phyloP scores from a whole-genome alignment of 30 jellyfish, hydroid and myxozoan species.

The Turritopsis rubra region DNA sequence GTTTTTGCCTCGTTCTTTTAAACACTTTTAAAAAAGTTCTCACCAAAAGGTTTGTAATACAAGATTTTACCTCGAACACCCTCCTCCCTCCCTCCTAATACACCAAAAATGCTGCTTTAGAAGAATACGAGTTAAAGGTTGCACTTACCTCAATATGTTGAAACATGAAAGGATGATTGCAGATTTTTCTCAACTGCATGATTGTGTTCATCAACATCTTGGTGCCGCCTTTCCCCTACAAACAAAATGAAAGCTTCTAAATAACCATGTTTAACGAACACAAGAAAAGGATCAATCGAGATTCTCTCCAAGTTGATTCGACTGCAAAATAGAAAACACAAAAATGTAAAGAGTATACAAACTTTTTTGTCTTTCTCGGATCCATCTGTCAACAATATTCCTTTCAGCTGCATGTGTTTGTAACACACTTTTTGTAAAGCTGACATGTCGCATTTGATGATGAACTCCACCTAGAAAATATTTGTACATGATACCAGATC shows the following conservation, averaged over 20 bases:
- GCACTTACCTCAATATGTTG: constrained; percentile 91
- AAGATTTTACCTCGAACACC: too few relatives aligned
- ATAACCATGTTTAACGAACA: too few relatives aligned
- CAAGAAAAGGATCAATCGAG: too few relatives aligned
- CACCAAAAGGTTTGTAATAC: too few relatives aligned
- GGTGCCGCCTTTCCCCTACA: constrained; percentile 91
- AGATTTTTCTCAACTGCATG: constrained; percentile 97
- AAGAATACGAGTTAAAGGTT: too few relatives aligned
- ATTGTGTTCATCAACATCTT: constrained; percentile 94
- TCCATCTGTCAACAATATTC: constrained; percentile 93
- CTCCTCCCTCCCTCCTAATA: too few relatives aligned
- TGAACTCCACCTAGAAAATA: constrained; percentile 78
- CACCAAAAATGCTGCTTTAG: too few relatives aligned
- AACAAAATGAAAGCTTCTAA: too few relatives aligned
- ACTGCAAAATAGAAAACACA: background rate
- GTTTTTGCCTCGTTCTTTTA: too few relatives aligned
- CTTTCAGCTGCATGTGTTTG: constrained; percentile 89
- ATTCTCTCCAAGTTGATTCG: too few relatives aligned
- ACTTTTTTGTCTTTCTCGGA: constrained; percentile 92
- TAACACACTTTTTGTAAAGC: constrained; percentile 77
- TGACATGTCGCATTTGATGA: constrained; percentile 96
- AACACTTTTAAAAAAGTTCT: too few relatives aligned
- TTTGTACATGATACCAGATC: background rate
- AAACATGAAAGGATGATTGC: constrained; percentile 98
- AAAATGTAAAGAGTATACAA: background rate